Base-by-base conservation (phyloP, 2,888 invertebrate species). In the Troides aeacus region DNA sequence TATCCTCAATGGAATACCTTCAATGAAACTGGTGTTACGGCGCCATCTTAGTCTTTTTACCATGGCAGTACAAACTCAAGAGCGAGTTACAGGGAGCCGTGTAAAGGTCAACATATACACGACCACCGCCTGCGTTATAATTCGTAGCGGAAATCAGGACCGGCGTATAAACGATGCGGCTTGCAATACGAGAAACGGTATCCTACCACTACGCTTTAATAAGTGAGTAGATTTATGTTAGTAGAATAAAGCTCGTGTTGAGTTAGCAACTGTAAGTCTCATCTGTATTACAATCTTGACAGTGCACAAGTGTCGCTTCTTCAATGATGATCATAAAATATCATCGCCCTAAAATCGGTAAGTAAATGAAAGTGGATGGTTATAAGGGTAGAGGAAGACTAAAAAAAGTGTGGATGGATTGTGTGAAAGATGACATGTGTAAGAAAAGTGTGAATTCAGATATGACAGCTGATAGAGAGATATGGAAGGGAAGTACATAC, bases 81-180 rank as follows among this genome's bases (percentile, higher is more conserved):
- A 75, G 76, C 80, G 78, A 78, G 82, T 80, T 79, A 79, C 82
- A 82, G 78, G 84, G 78, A 83, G 81, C 79, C 78, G 75, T 84
- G 83, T 84, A 81, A 81, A 84, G 82, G 82, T 79, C 80, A 83
- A 79, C 78, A 79, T 77, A 81, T 80, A 84, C 81, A 81, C 78
- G 82, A 77, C 80, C 79, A 81, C 81, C 74, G 81, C 78, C 81
- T 83, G 84, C 81, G 81, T 85, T 84, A 85, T 83, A 83, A 83
- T 84, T 84, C 82, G 78, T 76, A 79, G 76, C 81, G 77, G 77
- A 78, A 81, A 81, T 74, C 76, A 71, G 74, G 73, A 66, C 70
- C 66, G 46, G 39, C 30, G 61, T 53, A 66, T 61, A 46, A 42
- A 36, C 36, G 66, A 17, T 21, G 59, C 8, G 23, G 23, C 66